Conservation (phyloP, 2,797 vertebrate genomes). For the Meda fulgida region DNA sequence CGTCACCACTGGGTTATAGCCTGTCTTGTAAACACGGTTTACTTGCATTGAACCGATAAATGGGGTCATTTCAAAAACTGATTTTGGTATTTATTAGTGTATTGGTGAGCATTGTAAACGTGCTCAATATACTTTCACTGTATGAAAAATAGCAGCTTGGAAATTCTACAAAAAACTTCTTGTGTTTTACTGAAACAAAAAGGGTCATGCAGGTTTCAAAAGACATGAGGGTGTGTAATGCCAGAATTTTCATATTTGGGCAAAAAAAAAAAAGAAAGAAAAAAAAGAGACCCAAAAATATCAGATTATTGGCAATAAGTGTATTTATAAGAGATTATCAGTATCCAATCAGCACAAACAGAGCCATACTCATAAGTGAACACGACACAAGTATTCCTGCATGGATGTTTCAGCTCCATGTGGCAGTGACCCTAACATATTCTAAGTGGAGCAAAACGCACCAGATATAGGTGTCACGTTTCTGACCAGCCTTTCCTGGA, state of each 20-base stretch:
- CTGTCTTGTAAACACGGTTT: not conserved
- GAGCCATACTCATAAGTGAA: not conserved
- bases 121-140: not conserved
- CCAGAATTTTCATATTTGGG: not conserved
- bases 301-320: slow-evolving; percentile 40
- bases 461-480: no score
- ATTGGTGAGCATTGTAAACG: not conserved
- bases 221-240: not conserved
- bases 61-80: not conserved
- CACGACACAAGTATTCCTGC: not conserved
- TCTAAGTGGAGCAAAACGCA: slow-evolving; percentile 50
- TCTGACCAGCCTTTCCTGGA: no score
- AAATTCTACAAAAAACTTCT: not conserved
- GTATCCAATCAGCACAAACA: slow-evolving; percentile 17
- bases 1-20: not conserved
- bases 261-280: not conserved
- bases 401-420: slow-evolving; percentile 1
- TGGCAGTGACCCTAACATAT: slow-evolving; percentile 30
- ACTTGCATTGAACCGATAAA: not conserved
- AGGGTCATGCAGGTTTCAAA: not conserved
- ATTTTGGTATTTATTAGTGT: not conserved
- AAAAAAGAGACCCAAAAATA: slow-evolving; percentile 16
- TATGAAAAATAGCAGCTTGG: not conserved
- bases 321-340: slow-evolving; percentile 16
- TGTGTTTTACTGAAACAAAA: not conserved